Base-by-base conservation (phyloP, 2,888 invertebrate genomes). In the Pseudococcus viburni region DNA sequence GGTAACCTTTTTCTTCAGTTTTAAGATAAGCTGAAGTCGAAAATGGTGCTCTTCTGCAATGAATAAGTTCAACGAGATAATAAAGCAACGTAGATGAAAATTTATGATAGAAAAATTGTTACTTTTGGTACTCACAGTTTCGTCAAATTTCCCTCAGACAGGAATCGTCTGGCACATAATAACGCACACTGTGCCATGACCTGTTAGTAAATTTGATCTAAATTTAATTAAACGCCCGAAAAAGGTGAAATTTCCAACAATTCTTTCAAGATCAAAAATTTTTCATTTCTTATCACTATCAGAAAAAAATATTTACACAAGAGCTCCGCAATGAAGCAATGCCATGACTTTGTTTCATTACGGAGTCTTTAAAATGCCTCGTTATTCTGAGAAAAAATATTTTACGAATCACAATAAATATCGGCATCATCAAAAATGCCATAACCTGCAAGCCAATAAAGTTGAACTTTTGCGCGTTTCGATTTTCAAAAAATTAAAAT, bases 1-100 rank as follows among this genome's bases (percentile, higher is more conserved):
- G 68, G 68, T 73, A 73, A 73, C 68, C 68, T 33, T 73, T 73
- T 73, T 73, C 68, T 22, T 73, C 68, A 26, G 68, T 33, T 73
- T 26, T 73, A 5, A 73, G 6, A 12, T 33, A 33, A 12, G 68
- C 9, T 33, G 68, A 26, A 12, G 68, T 33, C 5, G 68, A 73
- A 33, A 73, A 73, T 12, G 68, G 33, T 11, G 68, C 68, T 73
- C 68, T 26, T 73, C 68, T 73, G 68, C 12, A 73, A 73, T 15
- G 3, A 22, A 22, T 22, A 12, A 64, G 19, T 64, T 64, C 15
- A 8, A 9, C 19, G 19, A 22, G 22, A 64, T 22, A 64, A 64
- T 2, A 59, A 3, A 59, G 3, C 22, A 22, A 64, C 64, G 22
- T 17, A 59, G n/a, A 33, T 33, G 26, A 3, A 33, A 33, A 33